Evolutionary conservation across 2,113 vertebrate genomes (phyloP), one percentile per base, ranked within the genome.

Genomic region (Pterophyllum scalare): DNA sequence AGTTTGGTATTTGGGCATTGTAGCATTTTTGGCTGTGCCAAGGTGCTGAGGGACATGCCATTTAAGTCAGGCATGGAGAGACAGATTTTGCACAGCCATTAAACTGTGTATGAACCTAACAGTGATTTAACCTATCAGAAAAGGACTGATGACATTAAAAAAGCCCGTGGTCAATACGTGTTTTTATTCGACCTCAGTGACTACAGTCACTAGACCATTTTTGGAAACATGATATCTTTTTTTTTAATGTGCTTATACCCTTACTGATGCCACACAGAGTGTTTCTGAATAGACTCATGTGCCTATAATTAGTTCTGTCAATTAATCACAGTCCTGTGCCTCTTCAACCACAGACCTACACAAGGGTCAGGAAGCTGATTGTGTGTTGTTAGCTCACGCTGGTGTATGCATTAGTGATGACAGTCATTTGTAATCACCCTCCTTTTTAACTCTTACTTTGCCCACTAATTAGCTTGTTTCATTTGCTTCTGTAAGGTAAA

Each of bases 391-490:
- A 33, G 52, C 24, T 31, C 26, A 58, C 3, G 5, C 59, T 80
- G 24, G 58, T 67, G 24, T 62, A 49, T 80, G 61, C 46, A 75
- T 91, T 87, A 80, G 52, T 82, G 70, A 82, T 90, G 74, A 78
- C 72, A 75, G 72, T 87, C 77, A 83, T 91, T 87, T 88, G 70
- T 62, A 83, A 85, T 83, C 79, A 75, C 65, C 80, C 59, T 49
- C 58, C 59, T 60, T 75, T 75, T 77, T 87, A 79, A 7, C 78
- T 79, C 38, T 43, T 43, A 61, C 61, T 67, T 70, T 88, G 58
- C 75, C 79, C 82, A 74, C 87, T 90, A 93, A 91, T 91, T 87
- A 85, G 52, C 86, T 91, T 90, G 84, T 87, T 84, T 87, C 81
- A 89, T 92, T 91, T 92, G 75, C 61, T 74, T 89, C 77, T 79